These are phyloP conservation scores for Ceratosolen fusciceps DNA, from an alignment of 1,140 invertebrate species.

Conservation along the genomic window DNA sequence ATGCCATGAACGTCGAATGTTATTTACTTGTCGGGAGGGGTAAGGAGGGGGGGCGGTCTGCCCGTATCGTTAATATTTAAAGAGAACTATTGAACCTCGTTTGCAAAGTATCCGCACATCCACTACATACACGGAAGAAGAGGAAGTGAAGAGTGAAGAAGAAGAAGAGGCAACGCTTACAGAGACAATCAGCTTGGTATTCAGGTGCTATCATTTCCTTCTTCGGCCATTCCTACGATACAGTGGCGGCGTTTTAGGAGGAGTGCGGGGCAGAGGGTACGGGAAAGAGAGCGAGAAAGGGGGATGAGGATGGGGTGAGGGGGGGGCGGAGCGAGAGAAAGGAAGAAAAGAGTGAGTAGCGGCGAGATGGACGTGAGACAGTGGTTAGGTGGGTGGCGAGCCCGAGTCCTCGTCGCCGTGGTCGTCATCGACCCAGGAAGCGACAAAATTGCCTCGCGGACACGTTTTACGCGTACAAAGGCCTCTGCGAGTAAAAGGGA, in stretches of 20 bases:
- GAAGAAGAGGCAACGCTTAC: conserved; percentile 22
- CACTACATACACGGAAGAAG: conserved; percentile 6
- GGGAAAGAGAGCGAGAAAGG: not conserved
- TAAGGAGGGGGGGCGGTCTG: not conserved
- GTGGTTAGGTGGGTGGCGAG: not conserved
- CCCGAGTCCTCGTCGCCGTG: not conserved
- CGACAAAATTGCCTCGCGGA: not conserved
- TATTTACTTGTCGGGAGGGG: not conserved
- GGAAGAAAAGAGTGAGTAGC: not conserved
- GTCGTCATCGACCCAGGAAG: not conserved
- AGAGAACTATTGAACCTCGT: not conserved
- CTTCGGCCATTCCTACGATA: conserved; percentile 5
- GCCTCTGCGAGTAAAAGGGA: not conserved
- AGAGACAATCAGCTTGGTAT: conserved; percentile 21
- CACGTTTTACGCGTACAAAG: conserved; percentile 20
- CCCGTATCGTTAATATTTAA: conserved; percentile 29
- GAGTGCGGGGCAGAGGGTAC: not conserved
- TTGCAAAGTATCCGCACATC: not conserved
- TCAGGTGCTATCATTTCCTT: conserved; percentile 34
- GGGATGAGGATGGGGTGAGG: not conserved
- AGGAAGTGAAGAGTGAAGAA: not conserved
- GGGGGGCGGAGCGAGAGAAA: conserved; percentile 15
- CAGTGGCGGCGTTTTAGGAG: not conserved
- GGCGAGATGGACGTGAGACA: not conserved
- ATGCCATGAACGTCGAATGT: not conserved